Evolutionary conservation across 2,113 vertebrate genomes (phyloP), one percentile per base, ranked within the genome.

Genomic region (Triplophysa rosa): DNA sequence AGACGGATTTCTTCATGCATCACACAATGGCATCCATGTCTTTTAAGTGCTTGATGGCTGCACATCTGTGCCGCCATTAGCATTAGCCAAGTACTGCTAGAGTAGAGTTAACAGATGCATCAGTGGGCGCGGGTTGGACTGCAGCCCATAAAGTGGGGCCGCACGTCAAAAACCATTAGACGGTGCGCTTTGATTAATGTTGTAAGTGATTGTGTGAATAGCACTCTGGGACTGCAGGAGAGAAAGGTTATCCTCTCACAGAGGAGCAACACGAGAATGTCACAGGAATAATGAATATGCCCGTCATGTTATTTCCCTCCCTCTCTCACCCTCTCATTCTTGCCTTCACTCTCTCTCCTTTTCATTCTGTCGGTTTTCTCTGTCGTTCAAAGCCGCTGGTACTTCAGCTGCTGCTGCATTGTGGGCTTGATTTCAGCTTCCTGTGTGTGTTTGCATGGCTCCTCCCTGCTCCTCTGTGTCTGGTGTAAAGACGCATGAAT

Each of bases 121-220:
- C 73, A 81, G 87, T 88, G 88, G 86, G 84, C 88, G 79, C 86
- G 77, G 86, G 86, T 91, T 92, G 91, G 89, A 91, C 86, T 77
- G 86, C 85, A 83, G 92, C 87, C 92, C 93, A 89, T 90, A 91
- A 93, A 87, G 82, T 88, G 87, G 49, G 87, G 74, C 90, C 6
- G 83, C 90, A 92, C 95, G 96, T 97, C 96, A 97, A 88, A 92
- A 94, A 87, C 91, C 92, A 93, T 98, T 96, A 96, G 91, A 87
- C 87, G 75, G 86, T 86, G 88, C 89, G 90, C 87, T 94, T 89
- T 95, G 95, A 97, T 94, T 96, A 95, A 97, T 95, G 95, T 93
- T 93, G 90, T 91, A 89, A 92, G 86, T 94, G 93, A 95, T 94
- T 93, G 91, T 93, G 90, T 94, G 93, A 95, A 90, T 91, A 91